A percentile compares a stretch with the other conserved stretches of the same genome.
These are phyloP conservation scores for Physeter macrocephalus DNA, from an alignment of 2,113 vertebrate genomes.

Conservation along the genomic window DNA sequence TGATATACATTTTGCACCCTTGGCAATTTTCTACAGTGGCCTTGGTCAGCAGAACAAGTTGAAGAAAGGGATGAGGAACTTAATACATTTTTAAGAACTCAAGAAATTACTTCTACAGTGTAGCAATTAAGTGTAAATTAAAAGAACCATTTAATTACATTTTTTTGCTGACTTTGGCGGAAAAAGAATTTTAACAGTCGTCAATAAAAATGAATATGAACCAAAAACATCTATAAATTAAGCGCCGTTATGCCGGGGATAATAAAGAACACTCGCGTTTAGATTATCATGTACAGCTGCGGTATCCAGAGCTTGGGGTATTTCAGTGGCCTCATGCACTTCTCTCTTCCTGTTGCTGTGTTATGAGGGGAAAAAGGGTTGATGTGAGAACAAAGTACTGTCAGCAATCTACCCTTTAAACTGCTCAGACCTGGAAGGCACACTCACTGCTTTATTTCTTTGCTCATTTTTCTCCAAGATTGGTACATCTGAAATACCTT, in stretches of 20 bases:
- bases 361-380: constrained; percentile 78
- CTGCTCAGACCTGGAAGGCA: constrained; percentile 93
- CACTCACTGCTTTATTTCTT: constrained; percentile 92
- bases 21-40: constrained; percentile 30
- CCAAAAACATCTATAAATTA: constrained; percentile 66
- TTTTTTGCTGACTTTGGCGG: constrained; percentile 67
- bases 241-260: constrained; percentile 40
- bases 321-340: constrained; percentile 79
- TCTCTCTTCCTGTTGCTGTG: constrained; percentile 80
- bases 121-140: constrained; percentile 69
- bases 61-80: constrained; percentile 27
- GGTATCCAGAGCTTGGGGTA: constrained; percentile 69
- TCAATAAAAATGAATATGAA: constrained; percentile 69
- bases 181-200: constrained; percentile 51
- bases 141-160: constrained; percentile 60
- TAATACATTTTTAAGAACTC: constrained; percentile 60
- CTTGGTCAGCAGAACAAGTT: constrained; percentile 42
- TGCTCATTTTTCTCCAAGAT: constrained; percentile 99
- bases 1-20: neutral
- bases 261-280: constrained; percentile 69
- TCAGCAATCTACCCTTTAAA: constrained; percentile 86
- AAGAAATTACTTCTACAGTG: constrained; percentile 58
- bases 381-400: constrained; percentile 89
- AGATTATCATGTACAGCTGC: constrained; percentile 70
- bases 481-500: constrained; percentile 96